phyloP scores from a whole-genome alignment of 2,113 vertebrate species.

The Vidua chalybeata region DNA sequence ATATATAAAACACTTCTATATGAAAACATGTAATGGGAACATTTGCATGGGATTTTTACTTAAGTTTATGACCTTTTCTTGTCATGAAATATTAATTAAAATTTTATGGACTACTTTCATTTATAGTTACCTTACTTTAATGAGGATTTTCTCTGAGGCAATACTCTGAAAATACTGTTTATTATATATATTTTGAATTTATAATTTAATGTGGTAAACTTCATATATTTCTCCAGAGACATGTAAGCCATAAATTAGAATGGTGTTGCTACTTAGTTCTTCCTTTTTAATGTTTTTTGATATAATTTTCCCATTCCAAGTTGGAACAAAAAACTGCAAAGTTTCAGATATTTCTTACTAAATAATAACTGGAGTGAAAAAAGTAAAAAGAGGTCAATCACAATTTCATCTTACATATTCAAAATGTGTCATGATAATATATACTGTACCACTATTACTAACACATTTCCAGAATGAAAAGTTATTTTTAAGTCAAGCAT shows the following conservation, averaged over 20 bases:
- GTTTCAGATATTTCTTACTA: background rate
- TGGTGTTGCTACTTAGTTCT: background rate
- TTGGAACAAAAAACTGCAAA: background rate
- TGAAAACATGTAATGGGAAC: constrained; percentile 9
- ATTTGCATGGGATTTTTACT: background rate
- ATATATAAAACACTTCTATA: background rate
- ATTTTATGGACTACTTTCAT: constrained; percentile 45
- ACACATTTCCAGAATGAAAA: background rate
- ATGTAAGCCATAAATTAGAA: background rate
- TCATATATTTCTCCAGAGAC: background rate
- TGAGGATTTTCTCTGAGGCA: constrained; percentile 50
- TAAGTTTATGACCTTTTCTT: constrained; percentile 36
- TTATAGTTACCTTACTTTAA: constrained; percentile 48
- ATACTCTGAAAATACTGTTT: background rate
- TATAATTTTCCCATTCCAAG: background rate
- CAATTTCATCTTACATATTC: background rate
- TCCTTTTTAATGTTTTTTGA: background rate
- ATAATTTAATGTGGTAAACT: background rate
- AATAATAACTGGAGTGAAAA: background rate
- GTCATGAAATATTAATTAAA: constrained; percentile 60
- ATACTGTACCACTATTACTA: background rate
- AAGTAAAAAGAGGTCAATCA: background rate
- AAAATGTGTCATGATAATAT: background rate
- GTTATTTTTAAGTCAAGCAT: background rate
- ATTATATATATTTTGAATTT: background rate